Percentiles rank a stretch among this genome's conserved stretches.
Evolutionary conservation across 2,113 vertebrate genomes (phyloP).

Genomic region (Elaphurus davidianus): DNA sequence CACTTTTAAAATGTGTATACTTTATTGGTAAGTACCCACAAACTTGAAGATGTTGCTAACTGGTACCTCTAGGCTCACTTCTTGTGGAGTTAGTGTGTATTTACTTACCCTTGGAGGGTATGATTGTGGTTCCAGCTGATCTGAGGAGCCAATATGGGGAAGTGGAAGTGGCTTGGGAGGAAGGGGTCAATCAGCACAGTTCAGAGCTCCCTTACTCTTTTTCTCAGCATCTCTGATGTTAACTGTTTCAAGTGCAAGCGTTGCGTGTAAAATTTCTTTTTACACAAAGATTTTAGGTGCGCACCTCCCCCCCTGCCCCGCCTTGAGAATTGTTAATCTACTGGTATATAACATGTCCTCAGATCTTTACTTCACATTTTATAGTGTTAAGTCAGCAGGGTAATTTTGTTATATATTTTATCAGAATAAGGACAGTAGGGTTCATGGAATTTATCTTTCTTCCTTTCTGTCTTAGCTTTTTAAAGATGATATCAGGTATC

Average conservation of each 20-base stretch:
- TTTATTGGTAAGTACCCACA: background rate
- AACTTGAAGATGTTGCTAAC: background rate
- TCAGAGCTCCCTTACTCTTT: background rate
- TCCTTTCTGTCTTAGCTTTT: conserved; percentile 87
- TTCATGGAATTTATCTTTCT: background rate
- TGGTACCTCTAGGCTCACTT: background rate
- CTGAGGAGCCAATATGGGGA: background rate
- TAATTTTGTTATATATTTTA: background rate
- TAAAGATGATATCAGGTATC: conserved; percentile 97
- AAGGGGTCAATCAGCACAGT: background rate
- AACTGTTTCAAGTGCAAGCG: background rate
- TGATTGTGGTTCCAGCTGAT: background rate
- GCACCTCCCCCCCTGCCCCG: background rate
- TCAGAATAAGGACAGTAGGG: background rate
- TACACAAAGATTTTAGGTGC: background rate
- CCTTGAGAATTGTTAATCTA: background rate
- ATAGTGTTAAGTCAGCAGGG: background rate
- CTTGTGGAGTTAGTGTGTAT: background rate
- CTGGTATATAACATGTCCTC: background rate
- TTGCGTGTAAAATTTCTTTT: background rate
- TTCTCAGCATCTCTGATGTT: background rate
- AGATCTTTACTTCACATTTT: background rate
- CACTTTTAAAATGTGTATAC: background rate
- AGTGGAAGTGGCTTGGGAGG: background rate
- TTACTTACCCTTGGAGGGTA: background rate